These are phyloP conservation scores for Antheraea mylitta DNA, from an alignment of 1,140 invertebrate species.

Conservation along the genomic window DNA sequence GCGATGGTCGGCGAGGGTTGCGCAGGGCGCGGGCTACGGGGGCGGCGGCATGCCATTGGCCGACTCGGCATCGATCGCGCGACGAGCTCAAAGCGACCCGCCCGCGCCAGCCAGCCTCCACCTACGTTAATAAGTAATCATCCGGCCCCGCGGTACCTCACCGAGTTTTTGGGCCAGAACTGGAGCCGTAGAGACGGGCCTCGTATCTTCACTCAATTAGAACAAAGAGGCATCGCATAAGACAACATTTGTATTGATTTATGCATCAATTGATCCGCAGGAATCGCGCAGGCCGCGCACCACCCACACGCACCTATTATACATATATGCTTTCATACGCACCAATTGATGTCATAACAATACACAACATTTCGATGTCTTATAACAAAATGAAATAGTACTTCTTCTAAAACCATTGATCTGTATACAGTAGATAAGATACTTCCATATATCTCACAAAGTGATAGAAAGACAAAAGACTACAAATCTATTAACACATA, in stretches of 20 bases:
- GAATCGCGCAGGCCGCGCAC: conserved; percentile 68
- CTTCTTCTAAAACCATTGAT: neutral
- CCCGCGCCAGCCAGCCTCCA: conserved; percentile 73
- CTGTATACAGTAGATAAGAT: neutral
- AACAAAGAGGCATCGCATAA: conserved; percentile 73
- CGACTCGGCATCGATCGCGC: conserved; percentile 74
- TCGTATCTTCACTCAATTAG: conserved; percentile 68
- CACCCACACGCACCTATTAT: conserved; percentile 53
- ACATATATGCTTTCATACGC: neutral
- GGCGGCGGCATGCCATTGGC: conserved; percentile 72
- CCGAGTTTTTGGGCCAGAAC: conserved; percentile 71
- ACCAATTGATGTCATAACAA: conserved; percentile 1
- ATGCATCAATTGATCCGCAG: conserved; percentile 75
- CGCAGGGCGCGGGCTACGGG: conserved; percentile 52
- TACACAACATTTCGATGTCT: neutral
- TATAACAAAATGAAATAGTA: neutral
- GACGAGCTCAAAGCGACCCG: conserved; percentile 64
- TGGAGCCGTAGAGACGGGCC: conserved; percentile 72
- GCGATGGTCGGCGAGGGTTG: conserved; percentile 58
- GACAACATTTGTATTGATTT: conserved; percentile 77
- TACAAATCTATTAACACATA: neutral
- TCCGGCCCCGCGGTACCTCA: conserved; percentile 73
- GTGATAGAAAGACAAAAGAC: neutral
- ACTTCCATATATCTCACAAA: no score
- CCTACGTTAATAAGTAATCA: conserved; percentile 79